Conservation (phyloP, 2,113 vertebrate species). For the Thamnaconus septentrionalis region DNA sequence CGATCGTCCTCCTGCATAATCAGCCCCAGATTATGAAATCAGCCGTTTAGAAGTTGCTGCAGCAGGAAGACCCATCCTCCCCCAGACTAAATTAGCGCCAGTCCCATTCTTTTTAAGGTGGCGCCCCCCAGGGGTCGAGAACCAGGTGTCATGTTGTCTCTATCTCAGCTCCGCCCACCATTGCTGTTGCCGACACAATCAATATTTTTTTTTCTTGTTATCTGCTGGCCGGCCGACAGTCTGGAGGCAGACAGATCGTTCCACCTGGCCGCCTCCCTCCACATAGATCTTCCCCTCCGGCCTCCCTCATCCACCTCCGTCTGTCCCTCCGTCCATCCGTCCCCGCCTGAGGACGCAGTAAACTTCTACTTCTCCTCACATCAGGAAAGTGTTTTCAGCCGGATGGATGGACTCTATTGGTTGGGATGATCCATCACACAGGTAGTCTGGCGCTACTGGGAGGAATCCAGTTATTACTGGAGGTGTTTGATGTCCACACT, state of each 20-base stretch:
- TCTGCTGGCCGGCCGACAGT: slow-evolving; percentile 47
- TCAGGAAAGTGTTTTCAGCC: too few relatives aligned
- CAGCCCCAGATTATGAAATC: slow-evolving; percentile 34
- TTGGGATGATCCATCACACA: too few relatives aligned
- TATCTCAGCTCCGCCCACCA: slow-evolving; percentile 15
- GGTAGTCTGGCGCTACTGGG: too few relatives aligned
- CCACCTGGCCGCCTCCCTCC: slow-evolving; percentile 28
- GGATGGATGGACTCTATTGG: too few relatives aligned
- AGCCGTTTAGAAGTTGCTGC: too few relatives aligned
- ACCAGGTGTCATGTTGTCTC: slow-evolving; percentile 21
- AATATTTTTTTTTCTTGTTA: slow-evolving; percentile 60
- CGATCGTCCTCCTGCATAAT: slow-evolving; percentile 34
- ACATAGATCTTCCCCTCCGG: slow-evolving; percentile 19
- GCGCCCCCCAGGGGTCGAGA: slow-evolving; percentile 9
- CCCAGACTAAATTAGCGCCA: not conserved
- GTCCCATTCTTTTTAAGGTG: slow-evolving; percentile 17
- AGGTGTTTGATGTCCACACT: too few relatives aligned
- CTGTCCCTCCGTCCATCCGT: not conserved
- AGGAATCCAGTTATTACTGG: too few relatives aligned
- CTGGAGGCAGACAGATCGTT: slow-evolving; percentile 52
- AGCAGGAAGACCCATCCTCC: too few relatives aligned
- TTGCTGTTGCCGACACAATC: slow-evolving; percentile 33
- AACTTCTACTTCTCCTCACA: too few relatives aligned
- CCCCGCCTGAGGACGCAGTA: slow-evolving; percentile 16
- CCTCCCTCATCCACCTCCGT: not conserved